Evolutionary conservation across 2,797 vertebrate species (phyloP).

Genomic region (Aythya fuligula): DNA sequence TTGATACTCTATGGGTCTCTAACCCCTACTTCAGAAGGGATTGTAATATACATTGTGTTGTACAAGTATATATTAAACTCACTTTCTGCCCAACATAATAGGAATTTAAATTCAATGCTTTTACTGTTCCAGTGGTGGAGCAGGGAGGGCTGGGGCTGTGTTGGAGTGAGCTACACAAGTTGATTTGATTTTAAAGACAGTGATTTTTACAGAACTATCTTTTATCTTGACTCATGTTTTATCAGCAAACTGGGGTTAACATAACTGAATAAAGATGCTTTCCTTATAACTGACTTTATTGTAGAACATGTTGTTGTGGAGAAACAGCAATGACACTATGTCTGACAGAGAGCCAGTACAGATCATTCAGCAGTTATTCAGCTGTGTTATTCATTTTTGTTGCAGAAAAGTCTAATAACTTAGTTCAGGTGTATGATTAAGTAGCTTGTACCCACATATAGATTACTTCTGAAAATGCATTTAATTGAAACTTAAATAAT

Average conservation of each 20-base stretch:
- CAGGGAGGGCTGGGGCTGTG: neutral
- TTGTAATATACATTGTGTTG: neutral
- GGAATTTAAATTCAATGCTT: neutral
- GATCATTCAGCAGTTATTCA: neutral
- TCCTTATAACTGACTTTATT: neutral
- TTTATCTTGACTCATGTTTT: neutral
- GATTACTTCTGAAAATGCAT: neutral
- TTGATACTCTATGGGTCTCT: too few species aligned
- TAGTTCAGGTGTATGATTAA: neutral
- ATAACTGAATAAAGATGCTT: neutral
- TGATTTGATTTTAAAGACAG: neutral
- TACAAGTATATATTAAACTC: neutral
- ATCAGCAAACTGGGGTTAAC: neutral
- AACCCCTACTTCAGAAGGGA: too few species aligned
- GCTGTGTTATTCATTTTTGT: neutral
- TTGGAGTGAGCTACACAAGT: accelerated
- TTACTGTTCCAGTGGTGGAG: neutral
- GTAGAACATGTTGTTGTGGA: neutral
- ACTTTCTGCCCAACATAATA: neutral
- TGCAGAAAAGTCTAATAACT: neutral
- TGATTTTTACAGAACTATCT: neutral
- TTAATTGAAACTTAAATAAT: neutral
- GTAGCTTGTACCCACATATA: neutral
- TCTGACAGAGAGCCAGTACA: neutral
- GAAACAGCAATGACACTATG: neutral